Percentiles rank a stretch among this genome's conserved stretches.
These are phyloP conservation scores for Sternotherus odoratus DNA, from an alignment of 2,797 vertebrate species.

Conservation along the genomic window DNA sequence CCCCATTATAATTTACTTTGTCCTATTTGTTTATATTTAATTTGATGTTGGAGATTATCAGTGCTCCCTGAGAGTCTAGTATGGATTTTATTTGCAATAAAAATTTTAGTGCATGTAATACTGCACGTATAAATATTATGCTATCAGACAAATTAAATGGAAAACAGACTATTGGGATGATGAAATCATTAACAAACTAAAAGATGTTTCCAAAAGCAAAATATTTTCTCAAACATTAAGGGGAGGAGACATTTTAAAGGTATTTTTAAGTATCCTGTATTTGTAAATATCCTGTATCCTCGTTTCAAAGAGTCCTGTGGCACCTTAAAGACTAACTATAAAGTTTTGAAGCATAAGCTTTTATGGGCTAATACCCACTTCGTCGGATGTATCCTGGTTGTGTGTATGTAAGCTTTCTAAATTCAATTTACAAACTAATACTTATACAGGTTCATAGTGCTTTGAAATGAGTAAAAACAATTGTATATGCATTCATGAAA, in stretches of 20 bases:
- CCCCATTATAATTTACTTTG: neutral
- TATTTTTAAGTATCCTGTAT: neutral
- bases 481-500: accelerated
- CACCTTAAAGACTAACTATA: no score
- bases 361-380: no score
- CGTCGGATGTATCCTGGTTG: neutral
- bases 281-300: no score
- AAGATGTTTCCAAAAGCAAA: neutral
- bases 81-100: neutral
- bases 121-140: neutral
- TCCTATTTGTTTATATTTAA: neutral
- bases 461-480: neutral
- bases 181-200: neutral
- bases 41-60: neutral
- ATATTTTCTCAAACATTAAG: neutral
- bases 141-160: neutral
- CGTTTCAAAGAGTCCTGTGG: no score
- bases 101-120: neutral
- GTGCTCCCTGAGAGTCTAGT: neutral
- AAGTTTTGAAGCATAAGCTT: no score
- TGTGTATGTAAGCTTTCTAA: neutral
- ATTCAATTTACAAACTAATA: neutral
- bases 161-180: neutral
- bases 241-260: neutral
- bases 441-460: neutral